These are phyloP conservation scores for Mesorhabditis spiculigera DNA, from an alignment of 2,888 invertebrate species.

Conservation along the genomic window DNA sequence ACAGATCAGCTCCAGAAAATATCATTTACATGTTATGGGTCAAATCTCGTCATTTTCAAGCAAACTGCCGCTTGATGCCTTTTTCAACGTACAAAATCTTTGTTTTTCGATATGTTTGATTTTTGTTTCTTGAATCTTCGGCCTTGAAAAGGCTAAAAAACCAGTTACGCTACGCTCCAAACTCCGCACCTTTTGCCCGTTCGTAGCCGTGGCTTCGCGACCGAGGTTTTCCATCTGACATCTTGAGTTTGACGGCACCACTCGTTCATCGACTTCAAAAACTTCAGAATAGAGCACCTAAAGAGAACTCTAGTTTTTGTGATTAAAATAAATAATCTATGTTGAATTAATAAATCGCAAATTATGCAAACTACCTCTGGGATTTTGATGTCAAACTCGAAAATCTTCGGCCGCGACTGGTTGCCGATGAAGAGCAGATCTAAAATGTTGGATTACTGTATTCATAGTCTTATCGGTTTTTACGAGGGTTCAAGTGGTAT, in stretches of 20 bases:
- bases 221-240: slow-evolving; percentile 22
- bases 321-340: no score
- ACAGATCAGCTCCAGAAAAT: no score
- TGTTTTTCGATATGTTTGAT: no score
- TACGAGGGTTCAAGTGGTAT: no score
- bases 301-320: no score
- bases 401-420: slow-evolving; percentile 92
- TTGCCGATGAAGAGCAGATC: slow-evolving; percentile 92
- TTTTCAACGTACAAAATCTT: no score
- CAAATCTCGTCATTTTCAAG: no score
- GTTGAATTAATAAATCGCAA: not conserved
- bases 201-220: slow-evolving; percentile 19
- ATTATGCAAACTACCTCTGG: slow-evolving; percentile 29
- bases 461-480: slow-evolving; percentile 47
- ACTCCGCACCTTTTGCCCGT: slow-evolving; percentile 23
- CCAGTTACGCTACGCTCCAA: not conserved
- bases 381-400: slow-evolving; percentile 74
- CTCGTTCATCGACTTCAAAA: slow-evolving; percentile 85
- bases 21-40: no score
- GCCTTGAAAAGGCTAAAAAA: slow-evolving; percentile 10
- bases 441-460: slow-evolving; percentile 38
- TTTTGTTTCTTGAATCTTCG: no score
- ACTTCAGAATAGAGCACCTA: slow-evolving; percentile 80
- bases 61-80: no score
- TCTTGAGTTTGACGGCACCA: slow-evolving; percentile 68